Evolutionary conservation across 1,140 invertebrate genomes (phyloP).

Genomic region (Condylostylus longicornis): DNA sequence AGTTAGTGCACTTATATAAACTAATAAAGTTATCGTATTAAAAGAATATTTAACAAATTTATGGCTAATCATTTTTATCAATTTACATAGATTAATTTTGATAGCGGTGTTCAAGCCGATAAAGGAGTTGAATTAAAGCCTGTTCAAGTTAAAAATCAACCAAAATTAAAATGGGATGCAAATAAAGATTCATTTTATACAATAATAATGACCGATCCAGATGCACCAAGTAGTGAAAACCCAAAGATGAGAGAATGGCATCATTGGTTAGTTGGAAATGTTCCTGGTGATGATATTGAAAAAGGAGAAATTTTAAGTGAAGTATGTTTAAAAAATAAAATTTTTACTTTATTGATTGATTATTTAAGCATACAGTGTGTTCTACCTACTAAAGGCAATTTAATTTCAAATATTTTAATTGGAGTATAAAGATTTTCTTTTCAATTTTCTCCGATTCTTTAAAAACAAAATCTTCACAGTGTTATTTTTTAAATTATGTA

Average conservation of each 20-base stretch:
- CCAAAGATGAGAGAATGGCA: conserved; percentile 74
- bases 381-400: conserved; percentile 78
- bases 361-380: conserved; percentile 57
- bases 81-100: conserved; percentile 13
- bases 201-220: conserved; percentile 45
- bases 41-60: background rate
- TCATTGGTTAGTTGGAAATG: conserved; percentile 86
- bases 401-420: conserved; percentile 24
- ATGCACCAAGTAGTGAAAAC: conserved; percentile 52
- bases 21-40: background rate
- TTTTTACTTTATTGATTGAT: conserved; percentile 63
- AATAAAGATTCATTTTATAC: conserved; percentile 51
- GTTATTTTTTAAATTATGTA: too few relatives aligned
- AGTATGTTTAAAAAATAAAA: too few relatives aligned
- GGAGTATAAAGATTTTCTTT: background rate
- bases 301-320: conserved; percentile 62
- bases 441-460: too few relatives aligned
- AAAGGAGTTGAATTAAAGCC: conserved; percentile 50
- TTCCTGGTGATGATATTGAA: conserved; percentile 58
- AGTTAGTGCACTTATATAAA: conserved; percentile 9
- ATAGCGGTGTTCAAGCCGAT: conserved; percentile 18
- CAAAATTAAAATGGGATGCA: conserved; percentile 47
- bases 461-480: too few relatives aligned
- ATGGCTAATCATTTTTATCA: conserved; percentile 1
- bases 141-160: conserved; percentile 52